Conservation (phyloP, 2,113 vertebrate species). For the crab-eating macaque (Macaca fascicularis) region T2T-MFA8v1.1 NC_088395.1:119137501-119138000, state of each 20-base stretch:
- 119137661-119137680: neutral
- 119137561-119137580: neutral
- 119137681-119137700: neutral
- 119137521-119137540: neutral
- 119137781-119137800: neutral
- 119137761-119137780: neutral
- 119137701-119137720: slow-evolving; percentile 9
- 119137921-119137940: neutral
- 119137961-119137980: neutral
- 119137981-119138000: neutral
- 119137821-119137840: neutral
- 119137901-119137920: neutral
- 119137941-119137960: neutral
- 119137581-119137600: neutral
- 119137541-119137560: neutral
- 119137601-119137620: neutral
- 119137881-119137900: neutral
- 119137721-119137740: neutral
- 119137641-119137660: neutral
- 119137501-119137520: neutral
- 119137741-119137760: slow-evolving; percentile 8
- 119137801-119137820: neutral
- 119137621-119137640: neutral
- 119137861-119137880: slow-evolving; percentile 3
- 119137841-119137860: neutral